These are phyloP conservation scores for Neoseiulus cucumeris DNA, from an alignment of 1,140 invertebrate genomes.

Conservation along the genomic window DNA sequence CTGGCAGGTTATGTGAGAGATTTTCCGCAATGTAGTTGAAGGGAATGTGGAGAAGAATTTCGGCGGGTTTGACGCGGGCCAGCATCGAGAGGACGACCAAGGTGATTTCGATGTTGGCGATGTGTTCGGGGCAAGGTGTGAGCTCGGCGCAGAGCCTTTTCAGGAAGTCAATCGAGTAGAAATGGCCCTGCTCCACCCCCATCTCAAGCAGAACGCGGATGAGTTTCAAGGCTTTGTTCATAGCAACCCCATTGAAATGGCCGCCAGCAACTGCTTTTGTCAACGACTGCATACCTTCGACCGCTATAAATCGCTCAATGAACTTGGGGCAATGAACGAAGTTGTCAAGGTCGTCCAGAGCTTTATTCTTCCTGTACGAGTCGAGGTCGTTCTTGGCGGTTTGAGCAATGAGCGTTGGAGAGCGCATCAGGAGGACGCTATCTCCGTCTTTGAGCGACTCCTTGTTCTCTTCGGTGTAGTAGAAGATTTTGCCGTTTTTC, in stretches of 20 bases:
- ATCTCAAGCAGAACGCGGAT: not conserved
- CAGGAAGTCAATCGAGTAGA: not conserved
- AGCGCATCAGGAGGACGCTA: not conserved
- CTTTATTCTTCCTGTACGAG: not conserved
- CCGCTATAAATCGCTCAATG: not conserved
- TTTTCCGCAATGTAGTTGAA: not conserved
- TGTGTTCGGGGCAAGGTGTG: not conserved
- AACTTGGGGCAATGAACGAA: constrained; percentile 4
- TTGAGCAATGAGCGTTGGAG: not conserved
- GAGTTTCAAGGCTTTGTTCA: not conserved
- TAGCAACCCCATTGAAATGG: not conserved
- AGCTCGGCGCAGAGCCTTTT: constrained; percentile 1
- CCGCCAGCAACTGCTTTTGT: not conserved
- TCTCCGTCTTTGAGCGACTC: not conserved
- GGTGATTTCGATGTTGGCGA: not conserved
- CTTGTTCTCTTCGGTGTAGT: not conserved
- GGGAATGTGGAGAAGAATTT: not conserved
- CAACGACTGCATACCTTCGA: not conserved
- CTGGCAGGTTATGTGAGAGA: not conserved
- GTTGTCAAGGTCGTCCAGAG: not conserved
- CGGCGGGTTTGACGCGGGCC: not conserved
- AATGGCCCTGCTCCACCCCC: not conserved
- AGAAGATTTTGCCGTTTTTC: not conserved
- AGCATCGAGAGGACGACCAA: not conserved
- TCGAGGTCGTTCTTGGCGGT: not conserved